phyloP scores from a whole-genome alignment of 2,113 vertebrate species.

The Brachionichthys hirsutus region DNA sequence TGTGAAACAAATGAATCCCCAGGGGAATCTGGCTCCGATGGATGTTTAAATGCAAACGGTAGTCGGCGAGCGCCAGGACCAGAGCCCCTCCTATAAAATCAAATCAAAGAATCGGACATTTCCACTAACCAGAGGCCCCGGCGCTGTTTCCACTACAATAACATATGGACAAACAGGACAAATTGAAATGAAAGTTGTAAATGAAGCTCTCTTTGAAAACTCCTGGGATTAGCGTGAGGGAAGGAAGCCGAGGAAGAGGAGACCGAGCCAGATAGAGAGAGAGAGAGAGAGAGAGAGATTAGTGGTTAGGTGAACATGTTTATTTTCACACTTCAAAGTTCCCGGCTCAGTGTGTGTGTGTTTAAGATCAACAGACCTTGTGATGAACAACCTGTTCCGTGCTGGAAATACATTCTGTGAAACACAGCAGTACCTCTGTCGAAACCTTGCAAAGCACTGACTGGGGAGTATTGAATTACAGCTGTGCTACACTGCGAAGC shows the following conservation, averaged over 20 bases:
- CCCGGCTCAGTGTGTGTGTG: constrained; percentile 56
- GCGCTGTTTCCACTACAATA: constrained; percentile 76
- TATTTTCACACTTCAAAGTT: constrained; percentile 80
- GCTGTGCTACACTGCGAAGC: constrained; percentile 44
- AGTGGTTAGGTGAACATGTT: constrained; percentile 73
- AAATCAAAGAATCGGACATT: constrained; percentile 91
- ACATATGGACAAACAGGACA: constrained; percentile 75
- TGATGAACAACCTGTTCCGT: constrained; percentile 74
- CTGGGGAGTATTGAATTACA: constrained; percentile 69
- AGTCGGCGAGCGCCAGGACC: constrained; percentile 78
- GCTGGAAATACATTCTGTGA: constrained; percentile 72
- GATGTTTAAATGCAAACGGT: constrained; percentile 95
- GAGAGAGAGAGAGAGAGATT: constrained; percentile 45
- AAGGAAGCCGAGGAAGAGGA: background rate
- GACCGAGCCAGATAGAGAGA: background rate
- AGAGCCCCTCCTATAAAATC: constrained; percentile 80
- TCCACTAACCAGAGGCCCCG: constrained; percentile 89
- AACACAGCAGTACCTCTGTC: constrained; percentile 71
- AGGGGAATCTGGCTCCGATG: constrained; percentile 88
- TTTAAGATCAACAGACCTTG: constrained; percentile 74
- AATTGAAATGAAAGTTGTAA: constrained; percentile 80
- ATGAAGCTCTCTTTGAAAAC: constrained; percentile 70
- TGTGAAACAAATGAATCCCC: constrained; percentile 92
- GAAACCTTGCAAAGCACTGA: constrained; percentile 65
- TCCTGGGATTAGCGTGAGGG: constrained; percentile 37